Evolutionary conservation across 2,888 invertebrate species (phyloP).

Genomic region (Monochamus alternatus): DNA sequence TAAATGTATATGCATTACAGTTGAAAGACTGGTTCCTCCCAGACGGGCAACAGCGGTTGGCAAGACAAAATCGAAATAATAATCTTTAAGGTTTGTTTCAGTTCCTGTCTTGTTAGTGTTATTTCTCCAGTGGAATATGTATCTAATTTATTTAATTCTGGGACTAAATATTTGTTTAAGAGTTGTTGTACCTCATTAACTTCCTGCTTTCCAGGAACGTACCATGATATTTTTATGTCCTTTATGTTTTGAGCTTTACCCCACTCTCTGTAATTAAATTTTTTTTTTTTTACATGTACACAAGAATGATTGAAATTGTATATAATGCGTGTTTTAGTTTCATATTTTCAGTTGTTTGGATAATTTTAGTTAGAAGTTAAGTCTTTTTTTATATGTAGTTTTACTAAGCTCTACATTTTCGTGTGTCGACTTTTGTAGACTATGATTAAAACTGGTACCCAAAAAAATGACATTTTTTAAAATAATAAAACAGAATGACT

Average conservation of each 20-base stretch:
- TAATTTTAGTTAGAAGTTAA: too few species aligned
- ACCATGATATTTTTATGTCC: conserved; percentile 83
- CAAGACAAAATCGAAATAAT: conserved; percentile 79
- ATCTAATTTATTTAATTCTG: conserved; percentile 77
- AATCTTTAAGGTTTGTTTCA: conserved; percentile 79
- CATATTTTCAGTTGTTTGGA: too few species aligned
- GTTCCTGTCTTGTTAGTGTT: conserved; percentile 77
- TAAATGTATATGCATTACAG: conserved; percentile 72
- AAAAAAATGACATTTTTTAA: too few species aligned
- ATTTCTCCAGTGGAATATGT: conserved; percentile 74
- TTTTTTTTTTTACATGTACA: too few species aligned
- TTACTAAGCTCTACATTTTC: too few species aligned
- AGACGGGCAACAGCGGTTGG: conserved; percentile 79
- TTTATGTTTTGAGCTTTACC: conserved; percentile 80
- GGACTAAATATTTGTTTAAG: conserved; percentile 77
- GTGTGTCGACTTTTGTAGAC: too few species aligned
- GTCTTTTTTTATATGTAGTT: too few species aligned
- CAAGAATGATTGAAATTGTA: too few species aligned
- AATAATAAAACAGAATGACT: too few species aligned
- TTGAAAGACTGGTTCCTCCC: conserved; percentile 76
- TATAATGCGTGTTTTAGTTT: too few species aligned
- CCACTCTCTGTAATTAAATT: conserved; percentile 80
- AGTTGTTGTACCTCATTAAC: conserved; percentile 79
- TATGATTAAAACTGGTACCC: too few species aligned
- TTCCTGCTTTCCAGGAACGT: conserved; percentile 82